Evolutionary conservation across 1,140 invertebrate species (phyloP).

Genomic region (Eupristina koningsbergeri): DNA sequence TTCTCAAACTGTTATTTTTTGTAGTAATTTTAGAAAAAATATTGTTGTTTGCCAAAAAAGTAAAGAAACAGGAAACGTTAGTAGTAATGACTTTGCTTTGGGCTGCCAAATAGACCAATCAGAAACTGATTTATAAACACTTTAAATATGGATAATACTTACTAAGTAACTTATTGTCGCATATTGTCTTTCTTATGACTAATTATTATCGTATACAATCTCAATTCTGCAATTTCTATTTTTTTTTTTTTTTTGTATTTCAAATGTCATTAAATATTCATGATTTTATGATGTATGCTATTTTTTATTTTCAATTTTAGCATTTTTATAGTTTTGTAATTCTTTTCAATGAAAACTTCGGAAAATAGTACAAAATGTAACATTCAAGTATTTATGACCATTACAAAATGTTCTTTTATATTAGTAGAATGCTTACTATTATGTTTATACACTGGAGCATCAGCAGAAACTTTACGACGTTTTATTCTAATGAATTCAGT

Average conservation of each 20-base stretch:
- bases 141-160: background rate
- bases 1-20: slow-evolving; percentile 22
- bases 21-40: background rate
- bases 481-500: background rate
- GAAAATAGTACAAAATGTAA: background rate
- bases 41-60: slow-evolving; percentile 32
- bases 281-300: too few species aligned
- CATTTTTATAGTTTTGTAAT: too few species aligned
- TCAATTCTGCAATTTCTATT: too few species aligned
- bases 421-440: background rate
- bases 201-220: too few species aligned
- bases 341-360: background rate
- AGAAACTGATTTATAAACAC: slow-evolving; percentile 6
- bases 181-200: too few species aligned
- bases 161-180: too few species aligned
- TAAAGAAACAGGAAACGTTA: slow-evolving; percentile 41
- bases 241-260: too few species aligned
- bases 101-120: slow-evolving; percentile 31
- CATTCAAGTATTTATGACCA: background rate
- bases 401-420: background rate
- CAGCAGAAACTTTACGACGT: background rate
- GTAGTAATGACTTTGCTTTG: slow-evolving; percentile 30
- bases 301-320: too few species aligned
- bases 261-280: too few species aligned
- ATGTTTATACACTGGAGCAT: background rate